Percentiles rank a stretch among this genome's conserved stretches.
Evolutionary conservation across 2,797 vertebrate species (phyloP).

Genomic region (Dryobates pubescens): DNA sequence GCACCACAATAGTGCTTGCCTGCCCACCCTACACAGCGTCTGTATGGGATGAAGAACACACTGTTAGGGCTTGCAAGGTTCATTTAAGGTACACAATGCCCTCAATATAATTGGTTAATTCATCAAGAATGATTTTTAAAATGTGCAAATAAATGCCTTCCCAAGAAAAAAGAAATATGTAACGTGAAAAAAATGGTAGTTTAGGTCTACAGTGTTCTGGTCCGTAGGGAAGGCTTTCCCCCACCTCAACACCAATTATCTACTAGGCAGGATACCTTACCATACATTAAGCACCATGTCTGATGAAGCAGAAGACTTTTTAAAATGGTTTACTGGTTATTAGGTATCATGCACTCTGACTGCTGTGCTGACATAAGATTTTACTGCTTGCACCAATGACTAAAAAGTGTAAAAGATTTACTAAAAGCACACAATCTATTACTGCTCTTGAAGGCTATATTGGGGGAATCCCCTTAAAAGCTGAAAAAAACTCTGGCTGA

Average conservation of each 20-base stretch:
- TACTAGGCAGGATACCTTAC: background rate
- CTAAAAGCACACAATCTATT: slow-evolving; percentile 18
- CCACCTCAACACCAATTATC: slow-evolving; percentile 34
- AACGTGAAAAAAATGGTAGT: slow-evolving; percentile 1
- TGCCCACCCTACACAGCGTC: background rate
- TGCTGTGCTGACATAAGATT: slow-evolving; percentile 1
- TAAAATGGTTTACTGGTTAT: slow-evolving; percentile 11
- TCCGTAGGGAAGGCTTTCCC: background rate
- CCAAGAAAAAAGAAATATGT: background rate
- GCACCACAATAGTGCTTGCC: background rate
- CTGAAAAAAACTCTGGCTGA: background rate
- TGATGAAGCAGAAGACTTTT: slow-evolving; percentile 43
- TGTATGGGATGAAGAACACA: background rate
- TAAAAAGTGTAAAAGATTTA: slow-evolving; percentile 50
- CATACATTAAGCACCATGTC: background rate
- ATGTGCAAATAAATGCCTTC: background rate
- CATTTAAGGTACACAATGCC: slow-evolving; percentile 35
- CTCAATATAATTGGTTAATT: slow-evolving; percentile 16
- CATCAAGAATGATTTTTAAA: slow-evolving; percentile 27
- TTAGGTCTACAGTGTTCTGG: slow-evolving; percentile 34
- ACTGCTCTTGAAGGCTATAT: background rate
- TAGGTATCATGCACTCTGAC: slow-evolving; percentile 29
- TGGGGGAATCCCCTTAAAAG: background rate
- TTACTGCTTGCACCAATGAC: slow-evolving; percentile 53
- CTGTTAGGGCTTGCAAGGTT: background rate